A percentile compares a stretch with the other conserved stretches of the same genome.
phyloP scores from a whole-genome alignment of 2,113 vertebrate species.

The Harpagus bidentatus region DNA sequence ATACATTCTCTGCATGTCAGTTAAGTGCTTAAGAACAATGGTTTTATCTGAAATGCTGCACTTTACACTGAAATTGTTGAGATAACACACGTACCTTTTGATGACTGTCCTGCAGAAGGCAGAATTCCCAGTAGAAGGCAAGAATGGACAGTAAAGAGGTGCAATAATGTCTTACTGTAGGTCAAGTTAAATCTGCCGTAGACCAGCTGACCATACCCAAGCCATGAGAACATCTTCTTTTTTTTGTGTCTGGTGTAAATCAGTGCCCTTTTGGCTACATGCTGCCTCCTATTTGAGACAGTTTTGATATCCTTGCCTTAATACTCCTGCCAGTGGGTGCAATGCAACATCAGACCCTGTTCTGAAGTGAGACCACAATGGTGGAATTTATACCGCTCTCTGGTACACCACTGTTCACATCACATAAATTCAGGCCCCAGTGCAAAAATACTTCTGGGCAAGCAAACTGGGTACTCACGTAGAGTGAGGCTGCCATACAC shows the following conservation, averaged over 20 bases:
- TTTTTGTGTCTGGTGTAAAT: not conserved
- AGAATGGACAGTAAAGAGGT: not conserved
- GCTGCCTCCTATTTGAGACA: not conserved
- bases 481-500: not conserved
- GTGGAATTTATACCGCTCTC: not conserved
- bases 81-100: not conserved
- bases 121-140: not conserved
- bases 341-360: not conserved
- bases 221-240: not conserved
- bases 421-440: not conserved
- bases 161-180: not conserved
- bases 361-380: not conserved
- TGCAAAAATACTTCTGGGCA: not conserved
- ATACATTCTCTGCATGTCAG: not conserved
- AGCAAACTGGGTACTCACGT: not conserved
- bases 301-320: not conserved
- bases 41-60: not conserved
- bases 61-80: not conserved
- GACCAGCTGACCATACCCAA: not conserved
- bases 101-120: not conserved
- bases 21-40: not conserved
- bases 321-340: not conserved
- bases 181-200: not conserved
- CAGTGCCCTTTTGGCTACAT: not conserved
- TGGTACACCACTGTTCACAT: not conserved